Evolutionary conservation across 2,888 invertebrate genomes (phyloP).

Genomic region (Globia sparganii): DNA sequence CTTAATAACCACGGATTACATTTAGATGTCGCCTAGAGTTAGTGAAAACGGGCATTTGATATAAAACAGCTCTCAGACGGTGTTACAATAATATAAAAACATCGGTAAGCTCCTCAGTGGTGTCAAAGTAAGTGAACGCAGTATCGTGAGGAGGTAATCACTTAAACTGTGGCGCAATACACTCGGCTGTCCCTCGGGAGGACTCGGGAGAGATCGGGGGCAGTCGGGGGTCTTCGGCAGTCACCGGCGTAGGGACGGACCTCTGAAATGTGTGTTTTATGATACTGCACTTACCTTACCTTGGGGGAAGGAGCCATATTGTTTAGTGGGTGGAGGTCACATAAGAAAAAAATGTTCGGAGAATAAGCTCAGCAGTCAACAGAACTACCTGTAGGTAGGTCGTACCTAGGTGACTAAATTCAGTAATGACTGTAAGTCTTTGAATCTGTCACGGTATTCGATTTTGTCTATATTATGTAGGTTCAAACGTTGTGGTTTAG

Average conservation of each 20-base stretch:
- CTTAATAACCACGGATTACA: neutral
- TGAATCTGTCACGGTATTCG: neutral
- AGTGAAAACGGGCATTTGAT: neutral
- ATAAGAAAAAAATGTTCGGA: neutral
- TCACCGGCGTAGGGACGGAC: slow-evolving; percentile 19
- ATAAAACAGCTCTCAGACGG: neutral
- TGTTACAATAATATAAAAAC: neutral
- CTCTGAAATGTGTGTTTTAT: slow-evolving; percentile 48
- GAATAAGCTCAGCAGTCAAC: neutral
- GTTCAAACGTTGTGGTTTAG: neutral
- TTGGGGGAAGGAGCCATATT: slow-evolving; percentile 5
- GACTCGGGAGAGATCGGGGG: slow-evolving; percentile 24
- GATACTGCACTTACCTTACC: slow-evolving; percentile 43
- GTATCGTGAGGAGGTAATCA: slow-evolving; percentile 65
- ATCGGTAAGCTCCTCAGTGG: slow-evolving; percentile 22
- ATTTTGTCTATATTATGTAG: neutral
- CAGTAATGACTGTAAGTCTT: neutral
- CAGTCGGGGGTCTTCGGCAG: slow-evolving; percentile 3
- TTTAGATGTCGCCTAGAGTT: neutral
- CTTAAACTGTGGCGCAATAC: slow-evolving; percentile 66
- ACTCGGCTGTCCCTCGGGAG: slow-evolving; percentile 62
- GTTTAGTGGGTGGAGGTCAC: neutral
- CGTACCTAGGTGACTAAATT: neutral
- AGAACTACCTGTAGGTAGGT: neutral
- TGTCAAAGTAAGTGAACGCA: slow-evolving; percentile 44